Evolutionary conservation across 1,140 invertebrate genomes (phyloP), one percentile per base, ranked within the genome.

Genomic region (Aphaenogaster rudis): DNA sequence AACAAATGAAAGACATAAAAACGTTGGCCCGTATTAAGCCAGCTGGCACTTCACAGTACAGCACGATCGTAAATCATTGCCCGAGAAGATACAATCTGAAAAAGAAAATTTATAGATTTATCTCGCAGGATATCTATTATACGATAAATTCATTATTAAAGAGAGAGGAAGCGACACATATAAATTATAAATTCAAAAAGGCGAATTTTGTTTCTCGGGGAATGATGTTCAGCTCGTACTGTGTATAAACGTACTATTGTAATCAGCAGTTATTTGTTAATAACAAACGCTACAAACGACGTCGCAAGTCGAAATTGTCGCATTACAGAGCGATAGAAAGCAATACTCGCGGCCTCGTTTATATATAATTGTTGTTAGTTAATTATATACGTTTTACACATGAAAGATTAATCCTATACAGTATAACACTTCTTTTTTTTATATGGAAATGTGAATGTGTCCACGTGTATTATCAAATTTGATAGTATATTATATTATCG

Each of bases 291-390:
- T 69, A 80, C 48, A 69, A 82, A 74, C 42, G 80, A 82, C 52
- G 67, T 82, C 67, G 80, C 67, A 82, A 74, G 67, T 82, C 42
- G 28, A 45, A 82, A 82, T 82, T 33, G 50, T 74, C 17, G 80
- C 52, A 48, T 81, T 71, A 28, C 28, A 33, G 11, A 59, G 80
- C 67, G 67, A 72, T 45, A 11, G 17, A 72, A 74, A 82, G 67
- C 80, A 82, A 82, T 82, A 82, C 67, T 72, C 67, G 79, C 79
- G 79, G 67, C 66, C 67, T 82, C 67, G 80, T 82, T 82, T 72
- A 21, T 21, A 21, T 21, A 21, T 21, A 72, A 82, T 48, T 45
- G 80, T 82, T 69, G 48, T 59, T 59, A 64, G 21, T 63, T 78
- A 48, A 39, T 52, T 79, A 66, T 45, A 72, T 48, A 80, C 39